phyloP scores from a whole-genome alignment of 2,888 invertebrate genomes.

The Phasia obesa region DNA sequence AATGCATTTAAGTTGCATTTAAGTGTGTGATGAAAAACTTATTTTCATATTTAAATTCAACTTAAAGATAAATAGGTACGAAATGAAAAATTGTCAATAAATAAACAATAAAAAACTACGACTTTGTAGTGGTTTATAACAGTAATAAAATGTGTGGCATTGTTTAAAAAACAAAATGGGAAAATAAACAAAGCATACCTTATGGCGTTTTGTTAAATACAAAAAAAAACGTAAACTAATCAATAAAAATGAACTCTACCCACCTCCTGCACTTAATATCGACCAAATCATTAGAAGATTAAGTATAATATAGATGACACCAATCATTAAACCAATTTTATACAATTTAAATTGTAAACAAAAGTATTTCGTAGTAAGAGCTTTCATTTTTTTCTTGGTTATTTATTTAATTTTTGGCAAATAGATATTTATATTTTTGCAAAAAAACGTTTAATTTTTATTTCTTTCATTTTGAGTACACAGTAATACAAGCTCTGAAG shows the following conservation, averaged over 20 bases:
- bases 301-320: slow-evolving; percentile 6
- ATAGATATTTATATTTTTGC: background rate
- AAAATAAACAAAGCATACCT: background rate
- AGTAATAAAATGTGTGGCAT: too few species aligned
- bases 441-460: too few species aligned
- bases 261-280: background rate
- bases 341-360: slow-evolving; percentile 44
- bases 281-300: slow-evolving; percentile 35
- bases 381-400: slow-evolving; percentile 19
- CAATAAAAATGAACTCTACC: slow-evolving; percentile 23
- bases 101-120: too few species aligned
- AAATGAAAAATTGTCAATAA: too few species aligned
- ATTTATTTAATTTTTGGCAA: background rate
- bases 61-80: too few species aligned
- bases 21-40: too few species aligned
- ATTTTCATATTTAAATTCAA: too few species aligned
- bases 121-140: too few species aligned
- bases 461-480: too few species aligned
- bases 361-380: slow-evolving; percentile 10
- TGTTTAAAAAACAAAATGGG: too few species aligned
- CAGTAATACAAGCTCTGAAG: too few species aligned
- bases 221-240: background rate
- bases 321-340: slow-evolving; percentile 50
- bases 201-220: background rate
- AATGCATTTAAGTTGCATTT: too few species aligned